Evolutionary conservation across 2,113 vertebrate genomes (phyloP).

Genomic region (Myrmecophaga tridactyla): DNA sequence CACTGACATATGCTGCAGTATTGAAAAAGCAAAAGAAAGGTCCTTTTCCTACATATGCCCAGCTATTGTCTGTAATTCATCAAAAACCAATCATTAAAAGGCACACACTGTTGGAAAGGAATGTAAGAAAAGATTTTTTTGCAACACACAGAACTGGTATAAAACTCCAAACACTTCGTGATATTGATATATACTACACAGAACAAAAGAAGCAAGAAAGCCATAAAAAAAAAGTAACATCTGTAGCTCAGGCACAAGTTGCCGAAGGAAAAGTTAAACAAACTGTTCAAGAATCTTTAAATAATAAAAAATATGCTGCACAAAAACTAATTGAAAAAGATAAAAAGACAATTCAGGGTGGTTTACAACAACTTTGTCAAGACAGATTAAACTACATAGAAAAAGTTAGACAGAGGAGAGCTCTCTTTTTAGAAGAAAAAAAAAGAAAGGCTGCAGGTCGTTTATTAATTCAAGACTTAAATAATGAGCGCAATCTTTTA

Average conservation of each 20-base stretch:
- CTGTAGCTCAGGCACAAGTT: neutral
- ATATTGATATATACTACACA: conserved; percentile 74
- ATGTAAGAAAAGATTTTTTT: conserved; percentile 33
- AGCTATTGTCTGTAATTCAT: neutral
- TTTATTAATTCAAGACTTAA: conserved; percentile 70
- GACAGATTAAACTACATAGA: conserved; percentile 55
- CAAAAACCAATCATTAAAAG: neutral
- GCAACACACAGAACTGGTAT: conserved; percentile 36
- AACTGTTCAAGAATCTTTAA: neutral
- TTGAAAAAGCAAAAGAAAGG: conserved; percentile 56
- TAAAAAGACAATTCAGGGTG: neutral
- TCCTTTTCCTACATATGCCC: neutral
- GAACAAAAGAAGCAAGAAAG: conserved; percentile 50
- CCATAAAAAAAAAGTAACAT: neutral
- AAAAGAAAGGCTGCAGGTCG: conserved; percentile 50
- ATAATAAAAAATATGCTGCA: neutral
- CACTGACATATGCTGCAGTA: neutral
- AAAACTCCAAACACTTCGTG: conserved; percentile 55
- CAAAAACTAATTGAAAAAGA: conserved; percentile 52
- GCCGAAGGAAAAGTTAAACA: neutral
- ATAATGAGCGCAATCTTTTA: conserved; percentile 65
- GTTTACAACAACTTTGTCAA: conserved; percentile 48
- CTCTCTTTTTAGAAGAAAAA: conserved; percentile 71
- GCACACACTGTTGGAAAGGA: neutral
- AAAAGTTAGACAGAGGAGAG: conserved; percentile 67